Conservation (phyloP, 1,140 invertebrate genomes). For the Orchesella cincta region DNA sequence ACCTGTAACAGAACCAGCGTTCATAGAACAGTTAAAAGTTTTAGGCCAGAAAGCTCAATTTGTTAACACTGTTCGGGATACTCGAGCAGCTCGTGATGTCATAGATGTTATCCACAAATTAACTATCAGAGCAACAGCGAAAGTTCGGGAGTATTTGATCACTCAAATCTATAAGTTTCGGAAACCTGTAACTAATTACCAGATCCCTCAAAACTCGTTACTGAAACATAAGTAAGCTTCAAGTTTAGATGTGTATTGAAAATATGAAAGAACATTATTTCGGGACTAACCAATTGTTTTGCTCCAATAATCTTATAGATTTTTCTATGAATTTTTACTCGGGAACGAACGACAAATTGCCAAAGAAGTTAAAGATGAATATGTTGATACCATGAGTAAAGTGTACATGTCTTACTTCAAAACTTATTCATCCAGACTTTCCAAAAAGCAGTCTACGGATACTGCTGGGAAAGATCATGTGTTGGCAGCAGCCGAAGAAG, state of each 20-base stretch:
- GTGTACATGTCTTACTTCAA: conserved; percentile 99
- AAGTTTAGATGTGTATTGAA: background rate
- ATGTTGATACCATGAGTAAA: conserved; percentile 96
- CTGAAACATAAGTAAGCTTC: conserved; percentile 88
- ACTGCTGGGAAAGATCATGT: conserved; percentile 65
- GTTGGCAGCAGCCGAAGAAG: conserved; percentile 48
- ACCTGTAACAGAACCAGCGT: conserved; percentile 89
- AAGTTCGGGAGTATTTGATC: conserved; percentile 90
- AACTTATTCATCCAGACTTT: conserved; percentile 85
- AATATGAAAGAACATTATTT: conserved; percentile 6
- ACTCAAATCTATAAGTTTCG: conserved; percentile 96
- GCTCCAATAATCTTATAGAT: conserved; percentile 63
- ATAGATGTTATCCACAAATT: conserved; percentile 94
- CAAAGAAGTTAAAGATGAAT: conserved; percentile 93
- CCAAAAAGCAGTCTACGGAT: conserved; percentile 63
- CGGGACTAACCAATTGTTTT: conserved; percentile 23
- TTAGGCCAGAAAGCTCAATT: conserved; percentile 98
- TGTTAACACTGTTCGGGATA: conserved; percentile 72
- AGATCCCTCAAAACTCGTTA: conserved; percentile 96
- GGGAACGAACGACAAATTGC: conserved; percentile 92
- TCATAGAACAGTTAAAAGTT: conserved; percentile 83
- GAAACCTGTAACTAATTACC: conserved; percentile 98
- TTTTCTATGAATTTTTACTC: conserved; percentile 96
- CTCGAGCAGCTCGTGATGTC: conserved; percentile 89
- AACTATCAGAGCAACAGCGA: conserved; percentile 90